A percentile compares a stretch with the other conserved stretches of the same genome.
These are phyloP conservation scores for Megalopta genalis DNA, from an alignment of 1,140 invertebrate species.

Conservation along the genomic window DNA sequence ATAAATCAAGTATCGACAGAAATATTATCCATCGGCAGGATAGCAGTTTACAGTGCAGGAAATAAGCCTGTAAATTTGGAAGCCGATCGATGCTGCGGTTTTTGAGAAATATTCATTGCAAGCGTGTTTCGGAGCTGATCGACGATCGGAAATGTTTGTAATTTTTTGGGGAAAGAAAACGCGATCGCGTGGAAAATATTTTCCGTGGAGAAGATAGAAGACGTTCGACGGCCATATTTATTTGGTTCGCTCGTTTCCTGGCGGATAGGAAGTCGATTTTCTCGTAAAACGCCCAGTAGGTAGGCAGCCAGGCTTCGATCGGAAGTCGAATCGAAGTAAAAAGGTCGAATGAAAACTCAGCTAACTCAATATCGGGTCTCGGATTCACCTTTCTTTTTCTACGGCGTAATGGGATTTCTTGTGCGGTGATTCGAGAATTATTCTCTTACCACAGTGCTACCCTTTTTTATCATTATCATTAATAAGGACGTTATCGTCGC, in stretches of 20 bases:
- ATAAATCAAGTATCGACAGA: too few relatives aligned
- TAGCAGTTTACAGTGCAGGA: too few relatives aligned
- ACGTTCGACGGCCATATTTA: conserved; percentile 28
- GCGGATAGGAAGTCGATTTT: conserved; percentile 55
- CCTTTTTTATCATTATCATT: conserved; percentile 58
- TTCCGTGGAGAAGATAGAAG: too few relatives aligned
- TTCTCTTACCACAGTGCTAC: conserved; percentile 68
- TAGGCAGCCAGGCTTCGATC: conserved; percentile 67
- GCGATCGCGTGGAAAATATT: too few relatives aligned
- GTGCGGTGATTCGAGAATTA: conserved; percentile 75
- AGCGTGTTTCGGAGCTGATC: too few relatives aligned
- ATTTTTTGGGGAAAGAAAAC: too few relatives aligned
- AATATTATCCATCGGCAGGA: too few relatives aligned
- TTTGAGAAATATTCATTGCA: too few relatives aligned
- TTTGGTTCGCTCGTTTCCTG: conserved; percentile 53
- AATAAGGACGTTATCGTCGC: conserved; percentile 9
- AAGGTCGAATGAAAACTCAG: conserved; percentile 77
- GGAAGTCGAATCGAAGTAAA: conserved; percentile 74
- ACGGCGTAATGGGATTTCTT: conserved; percentile 76
- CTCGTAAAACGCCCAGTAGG: conserved; percentile 54
- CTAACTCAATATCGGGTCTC: conserved; percentile 76
- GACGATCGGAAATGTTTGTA: too few relatives aligned
- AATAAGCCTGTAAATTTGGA: too few relatives aligned
- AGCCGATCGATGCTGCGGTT: too few relatives aligned
- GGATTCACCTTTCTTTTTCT: conserved; percentile 71